Conservation (phyloP, 2,888 invertebrate species). For the Dryocosmus kuriphilus region DNA sequence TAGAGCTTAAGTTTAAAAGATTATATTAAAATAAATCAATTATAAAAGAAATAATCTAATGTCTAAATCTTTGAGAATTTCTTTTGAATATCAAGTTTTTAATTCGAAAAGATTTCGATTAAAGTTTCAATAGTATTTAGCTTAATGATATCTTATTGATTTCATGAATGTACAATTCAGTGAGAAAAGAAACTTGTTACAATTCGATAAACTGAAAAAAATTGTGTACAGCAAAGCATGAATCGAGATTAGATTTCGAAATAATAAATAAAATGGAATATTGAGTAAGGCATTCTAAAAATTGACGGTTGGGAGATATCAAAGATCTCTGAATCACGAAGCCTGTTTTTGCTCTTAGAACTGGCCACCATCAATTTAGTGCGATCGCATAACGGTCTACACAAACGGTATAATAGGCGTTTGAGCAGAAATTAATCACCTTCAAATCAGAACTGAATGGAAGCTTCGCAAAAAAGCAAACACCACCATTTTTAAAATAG, state of each 20-base stretch:
- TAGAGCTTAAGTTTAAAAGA: background rate
- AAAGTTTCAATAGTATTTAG: too few relatives aligned
- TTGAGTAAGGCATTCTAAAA: background rate
- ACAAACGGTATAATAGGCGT: background rate
- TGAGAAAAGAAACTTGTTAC: too few relatives aligned
- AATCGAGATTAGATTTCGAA: background rate
- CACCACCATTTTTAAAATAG: background rate
- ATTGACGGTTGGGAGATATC: background rate
- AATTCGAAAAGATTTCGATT: too few relatives aligned
- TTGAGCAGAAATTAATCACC: constrained; percentile 7
- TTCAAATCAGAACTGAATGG: background rate
- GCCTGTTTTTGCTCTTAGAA: constrained; percentile 13
- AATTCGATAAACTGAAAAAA: background rate
- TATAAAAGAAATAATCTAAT: too few relatives aligned
- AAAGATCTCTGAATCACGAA: constrained; percentile 2
- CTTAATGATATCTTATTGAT: too few relatives aligned
- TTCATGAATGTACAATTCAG: too few relatives aligned
- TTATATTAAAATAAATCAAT: background rate
- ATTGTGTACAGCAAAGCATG: background rate
- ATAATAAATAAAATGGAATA: background rate
- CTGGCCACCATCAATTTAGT: constrained; percentile 19
- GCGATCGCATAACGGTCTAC: constrained; percentile 23
- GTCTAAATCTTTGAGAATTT: too few relatives aligned
- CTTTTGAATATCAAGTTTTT: too few relatives aligned
- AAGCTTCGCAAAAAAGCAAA: background rate